Evolutionary conservation across 2,797 vertebrate species (phyloP), one percentile per base, ranked within the genome.

Genomic region (Gadopsis marmoratus): DNA sequence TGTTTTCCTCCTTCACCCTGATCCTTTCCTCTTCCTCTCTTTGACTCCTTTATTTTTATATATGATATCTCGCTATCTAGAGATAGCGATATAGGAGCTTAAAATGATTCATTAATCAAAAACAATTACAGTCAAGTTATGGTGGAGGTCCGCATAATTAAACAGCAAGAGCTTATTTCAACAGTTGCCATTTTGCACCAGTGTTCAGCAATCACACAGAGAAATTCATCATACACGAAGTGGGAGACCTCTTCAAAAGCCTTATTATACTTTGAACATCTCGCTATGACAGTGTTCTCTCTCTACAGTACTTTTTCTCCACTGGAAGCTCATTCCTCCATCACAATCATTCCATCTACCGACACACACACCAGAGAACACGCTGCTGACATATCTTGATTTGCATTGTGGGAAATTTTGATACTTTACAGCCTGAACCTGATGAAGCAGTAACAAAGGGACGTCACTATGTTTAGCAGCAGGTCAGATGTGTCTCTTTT

Each of bases 311-410:
- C 47, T 62, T 54, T 66, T 26, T 53, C 61, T 82, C 55, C 6
- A 31, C 17, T 74, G 69, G 64, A 81, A 66, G 61, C 50, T 76
- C 81, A 73, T 74, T 59, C 63, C 68, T 62, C 43, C 33, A 56
- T 55, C 67, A 47, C 55, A 51, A 61, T 41, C 29, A 4, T 19
- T 29, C 63, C 68, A 62, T 62, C 81, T 64, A 53, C 75, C 78
- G 31, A 53, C 78, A 65, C 67, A n/a, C 1, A 33, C 68, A 76
- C 63, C 72, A 65, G 59, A 76, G 69, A 55, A 58, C 55, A 62
- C 23, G 37, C 43, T 71, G 39, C 37, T 29, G 29, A 31, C 39
- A 19, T 11, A 79, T 37, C 41, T 54, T 43, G 23, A 47, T 29
- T 75, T 64, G 67, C 78, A 43, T 60, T 60, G 10, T 73, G 64